Conservation (phyloP, 2,888 invertebrate genomes). For the Lasioglossum villosulum region DNA sequence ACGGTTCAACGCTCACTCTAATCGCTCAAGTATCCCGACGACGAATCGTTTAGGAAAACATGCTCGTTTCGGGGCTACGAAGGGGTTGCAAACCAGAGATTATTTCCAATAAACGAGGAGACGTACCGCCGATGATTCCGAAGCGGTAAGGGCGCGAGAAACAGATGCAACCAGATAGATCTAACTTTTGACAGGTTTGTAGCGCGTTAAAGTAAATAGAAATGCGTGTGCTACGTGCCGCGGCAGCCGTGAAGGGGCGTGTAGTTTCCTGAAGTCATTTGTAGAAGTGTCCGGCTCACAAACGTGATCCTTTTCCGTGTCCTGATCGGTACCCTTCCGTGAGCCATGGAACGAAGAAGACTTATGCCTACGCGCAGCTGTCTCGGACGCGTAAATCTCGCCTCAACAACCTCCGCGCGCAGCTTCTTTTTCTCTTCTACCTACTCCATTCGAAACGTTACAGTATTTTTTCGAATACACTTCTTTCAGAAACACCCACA, state of each 20-base stretch:
- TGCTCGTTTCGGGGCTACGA: background rate
- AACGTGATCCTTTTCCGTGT: slow-evolving; percentile 81
- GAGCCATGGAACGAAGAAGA: slow-evolving; percentile 53
- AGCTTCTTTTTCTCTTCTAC: slow-evolving; percentile 7
- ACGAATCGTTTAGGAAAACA: slow-evolving; percentile 38
- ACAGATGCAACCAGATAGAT: slow-evolving; percentile 29
- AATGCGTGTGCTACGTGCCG: slow-evolving; percentile 65
- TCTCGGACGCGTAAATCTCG: slow-evolving; percentile 61
- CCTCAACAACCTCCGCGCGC: slow-evolving; percentile 1
- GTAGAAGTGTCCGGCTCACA: slow-evolving; percentile 69
- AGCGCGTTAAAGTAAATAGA: slow-evolving; percentile 69
- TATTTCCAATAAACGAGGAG: slow-evolving; percentile 4
- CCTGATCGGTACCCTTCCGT: slow-evolving; percentile 73
- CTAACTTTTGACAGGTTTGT: slow-evolving; percentile 25
- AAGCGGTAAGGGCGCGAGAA: slow-evolving; percentile 21
- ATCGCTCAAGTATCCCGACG: slow-evolving; percentile 39
- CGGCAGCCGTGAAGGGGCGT: slow-evolving; percentile 81
- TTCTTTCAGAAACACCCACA: slow-evolving; percentile 37
- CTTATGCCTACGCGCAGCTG: slow-evolving; percentile 70
- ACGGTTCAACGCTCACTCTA: slow-evolving; percentile 33
- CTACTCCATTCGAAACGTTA: slow-evolving; percentile 13
- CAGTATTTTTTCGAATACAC: slow-evolving; percentile 61
- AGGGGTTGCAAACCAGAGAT: slow-evolving; percentile 25
- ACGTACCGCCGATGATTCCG: slow-evolving; percentile 58
- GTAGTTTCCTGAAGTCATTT: slow-evolving; percentile 83